These are phyloP conservation scores for Polymixis lichenea DNA, from an alignment of 2,888 invertebrate species.

Conservation along the genomic window DNA sequence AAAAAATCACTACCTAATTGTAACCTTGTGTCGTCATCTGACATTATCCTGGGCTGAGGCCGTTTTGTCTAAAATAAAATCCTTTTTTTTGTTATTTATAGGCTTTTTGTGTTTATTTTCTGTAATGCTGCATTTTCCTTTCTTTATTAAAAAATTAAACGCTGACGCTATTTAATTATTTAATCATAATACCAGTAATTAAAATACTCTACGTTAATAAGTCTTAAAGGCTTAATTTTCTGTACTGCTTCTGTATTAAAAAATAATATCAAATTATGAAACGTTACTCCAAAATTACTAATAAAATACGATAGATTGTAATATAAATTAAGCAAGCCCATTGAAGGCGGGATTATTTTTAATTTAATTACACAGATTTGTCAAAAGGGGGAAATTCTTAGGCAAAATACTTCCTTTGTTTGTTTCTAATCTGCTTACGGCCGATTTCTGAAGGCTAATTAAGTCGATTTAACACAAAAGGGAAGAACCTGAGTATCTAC, in stretches of 20 bases:
- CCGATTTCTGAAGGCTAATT: constrained; percentile 62
- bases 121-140: neutral
- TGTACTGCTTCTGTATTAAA: neutral
- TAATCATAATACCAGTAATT: neutral
- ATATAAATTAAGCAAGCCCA: constrained; percentile 60
- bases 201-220: neutral
- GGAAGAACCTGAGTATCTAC: constrained; percentile 27
- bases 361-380: constrained; percentile 67
- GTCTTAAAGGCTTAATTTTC: neutral
- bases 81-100: neutral
- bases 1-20: neutral
- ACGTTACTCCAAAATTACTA: constrained; percentile 24
- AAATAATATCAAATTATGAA: constrained; percentile 24
- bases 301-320: constrained; percentile 57
- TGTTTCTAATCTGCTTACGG: constrained; percentile 65
- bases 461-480: constrained; percentile 60
- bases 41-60: too few species aligned
- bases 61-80: neutral
- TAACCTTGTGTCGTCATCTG: neutral
- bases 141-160: neutral
- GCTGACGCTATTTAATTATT: neutral
- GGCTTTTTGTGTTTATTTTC: neutral
- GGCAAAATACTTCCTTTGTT: constrained; percentile 63
- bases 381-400: constrained; percentile 54
- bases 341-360: constrained; percentile 59